Percentiles rank a stretch among this genome's conserved stretches.
Evolutionary conservation across 1,140 invertebrate species (phyloP).

Genomic region (Lutraria rhynchaena): DNA sequence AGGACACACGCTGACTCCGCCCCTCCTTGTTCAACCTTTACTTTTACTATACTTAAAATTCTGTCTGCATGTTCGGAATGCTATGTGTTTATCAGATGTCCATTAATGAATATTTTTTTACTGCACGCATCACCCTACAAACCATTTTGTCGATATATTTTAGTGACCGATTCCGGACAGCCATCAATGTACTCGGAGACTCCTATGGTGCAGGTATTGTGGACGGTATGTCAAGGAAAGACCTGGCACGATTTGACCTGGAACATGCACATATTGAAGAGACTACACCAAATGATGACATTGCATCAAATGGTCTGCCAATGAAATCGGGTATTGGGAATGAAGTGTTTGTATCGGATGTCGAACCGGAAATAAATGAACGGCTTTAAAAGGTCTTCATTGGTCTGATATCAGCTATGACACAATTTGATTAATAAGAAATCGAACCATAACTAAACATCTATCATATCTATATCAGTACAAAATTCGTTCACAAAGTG

Average conservation of each 20-base stretch:
- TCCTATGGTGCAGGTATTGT: slow-evolving; percentile 85
- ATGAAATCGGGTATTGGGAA: not conserved
- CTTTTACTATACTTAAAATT: no score
- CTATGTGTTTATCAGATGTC: no score
- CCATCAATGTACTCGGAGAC: slow-evolving; percentile 86
- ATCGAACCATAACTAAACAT: not conserved
- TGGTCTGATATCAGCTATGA: not conserved
- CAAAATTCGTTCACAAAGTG: no score
- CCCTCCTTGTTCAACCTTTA: no score
- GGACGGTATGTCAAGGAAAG: slow-evolving; percentile 80
- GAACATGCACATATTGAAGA: not conserved
- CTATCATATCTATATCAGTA: not conserved
- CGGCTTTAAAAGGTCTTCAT: not conserved
- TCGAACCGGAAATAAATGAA: not conserved
- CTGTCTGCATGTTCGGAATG: no score
- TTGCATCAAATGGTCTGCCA: not conserved
- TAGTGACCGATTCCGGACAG: slow-evolving; percentile 85
- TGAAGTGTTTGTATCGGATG: not conserved
- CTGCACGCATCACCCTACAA: no score
- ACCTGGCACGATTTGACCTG: slow-evolving; percentile 61
- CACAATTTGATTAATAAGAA: not conserved
- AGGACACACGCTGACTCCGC: no score
- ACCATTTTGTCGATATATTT: no score
- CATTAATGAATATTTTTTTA: no score
- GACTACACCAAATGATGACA: not conserved